Percentiles rank a stretch among this genome's conserved stretches.
phyloP scores from a whole-genome alignment of 2,113 vertebrate genomes.

The Melanerpes formicivorus region DNA sequence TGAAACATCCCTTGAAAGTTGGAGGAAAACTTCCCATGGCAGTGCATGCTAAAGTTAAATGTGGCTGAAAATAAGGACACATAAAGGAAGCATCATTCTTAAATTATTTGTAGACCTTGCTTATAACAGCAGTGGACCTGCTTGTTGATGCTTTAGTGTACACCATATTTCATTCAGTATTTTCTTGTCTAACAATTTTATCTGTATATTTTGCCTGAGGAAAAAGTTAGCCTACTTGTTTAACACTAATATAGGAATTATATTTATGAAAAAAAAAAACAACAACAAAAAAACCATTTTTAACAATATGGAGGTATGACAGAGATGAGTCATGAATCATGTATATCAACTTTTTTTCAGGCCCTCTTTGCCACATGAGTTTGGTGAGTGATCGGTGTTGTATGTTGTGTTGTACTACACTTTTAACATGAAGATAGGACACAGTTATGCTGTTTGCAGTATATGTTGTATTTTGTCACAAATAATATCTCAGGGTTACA shows the following conservation, averaged over 20 bases:
- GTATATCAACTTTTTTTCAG: background rate
- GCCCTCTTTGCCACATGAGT: background rate
- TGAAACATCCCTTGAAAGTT: background rate
- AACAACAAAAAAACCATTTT: background rate
- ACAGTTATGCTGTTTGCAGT: background rate
- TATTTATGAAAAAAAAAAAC: background rate
- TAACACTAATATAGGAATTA: background rate
- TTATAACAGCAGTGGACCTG: background rate
- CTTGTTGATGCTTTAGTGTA: background rate
- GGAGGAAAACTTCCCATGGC: background rate
- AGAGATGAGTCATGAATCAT: background rate
- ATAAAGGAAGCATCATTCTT: background rate
- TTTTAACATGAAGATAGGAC: background rate
- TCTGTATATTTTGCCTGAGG: background rate
- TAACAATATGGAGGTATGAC: background rate
- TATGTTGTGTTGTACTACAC: background rate
- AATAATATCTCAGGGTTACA: background rate
- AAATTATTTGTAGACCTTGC: background rate
- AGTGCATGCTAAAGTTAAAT: background rate
- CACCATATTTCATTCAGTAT: background rate
- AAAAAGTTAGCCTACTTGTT: background rate
- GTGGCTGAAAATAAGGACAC: background rate
- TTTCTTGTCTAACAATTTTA: background rate
- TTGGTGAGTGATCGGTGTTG: background rate
- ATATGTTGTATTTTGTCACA: background rate